Percentiles rank a stretch among this genome's conserved stretches.
phyloP scores from a whole-genome alignment of 2,113 vertebrate genomes.

The Cacatua alba region DNA sequence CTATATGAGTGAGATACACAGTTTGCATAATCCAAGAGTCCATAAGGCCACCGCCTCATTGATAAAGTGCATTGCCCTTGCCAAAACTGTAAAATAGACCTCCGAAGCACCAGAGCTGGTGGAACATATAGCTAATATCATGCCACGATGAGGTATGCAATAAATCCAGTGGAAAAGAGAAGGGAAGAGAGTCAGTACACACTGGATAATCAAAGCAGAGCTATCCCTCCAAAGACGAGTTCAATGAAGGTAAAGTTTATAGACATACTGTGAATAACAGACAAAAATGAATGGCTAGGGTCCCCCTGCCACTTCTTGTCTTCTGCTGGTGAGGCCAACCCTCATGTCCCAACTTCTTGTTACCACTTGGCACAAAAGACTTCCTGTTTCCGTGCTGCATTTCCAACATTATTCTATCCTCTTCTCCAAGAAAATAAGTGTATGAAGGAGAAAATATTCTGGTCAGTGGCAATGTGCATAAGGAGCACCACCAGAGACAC shows the following conservation, averaged over 20 bases:
- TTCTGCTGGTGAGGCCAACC: not conserved
- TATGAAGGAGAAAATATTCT: not conserved
- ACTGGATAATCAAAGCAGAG: not conserved
- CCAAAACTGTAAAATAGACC: not conserved
- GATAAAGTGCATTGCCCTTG: not conserved
- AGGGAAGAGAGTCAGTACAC: not conserved
- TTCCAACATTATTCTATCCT: not conserved
- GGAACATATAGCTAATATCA: accelerated
- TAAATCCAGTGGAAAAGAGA: accelerated
- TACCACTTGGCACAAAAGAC: not conserved
- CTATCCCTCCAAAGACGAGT: not conserved
- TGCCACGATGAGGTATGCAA: not conserved
- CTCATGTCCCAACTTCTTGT: not conserved
- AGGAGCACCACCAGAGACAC: not conserved
- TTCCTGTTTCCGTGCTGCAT: accelerated
- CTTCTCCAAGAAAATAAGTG: not conserved
- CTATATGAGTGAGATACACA: no score
- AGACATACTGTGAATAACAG: not conserved
- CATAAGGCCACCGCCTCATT: accelerated
- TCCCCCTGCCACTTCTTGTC: not conserved
- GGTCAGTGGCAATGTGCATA: not conserved
- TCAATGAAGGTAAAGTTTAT: not conserved
- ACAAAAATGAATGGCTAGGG: not conserved
- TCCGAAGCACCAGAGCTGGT: not conserved
- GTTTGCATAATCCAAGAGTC: not conserved